Conservation (phyloP, 2,888 invertebrate species). For the Lasioglossum lativentre region DNA sequence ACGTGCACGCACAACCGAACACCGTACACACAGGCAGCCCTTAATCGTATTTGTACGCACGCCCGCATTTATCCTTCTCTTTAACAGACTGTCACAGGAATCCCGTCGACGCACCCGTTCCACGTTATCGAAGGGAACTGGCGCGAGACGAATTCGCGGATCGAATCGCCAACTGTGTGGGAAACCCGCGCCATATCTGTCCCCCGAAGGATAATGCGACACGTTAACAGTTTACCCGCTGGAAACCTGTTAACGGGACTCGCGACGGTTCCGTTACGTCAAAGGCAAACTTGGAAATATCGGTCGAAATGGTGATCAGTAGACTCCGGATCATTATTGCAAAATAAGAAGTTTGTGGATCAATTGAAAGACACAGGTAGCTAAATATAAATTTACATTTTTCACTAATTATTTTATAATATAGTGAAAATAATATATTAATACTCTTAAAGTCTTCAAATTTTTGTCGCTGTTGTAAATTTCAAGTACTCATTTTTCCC, state of each 20-base stretch:
- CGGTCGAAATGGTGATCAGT: not conserved
- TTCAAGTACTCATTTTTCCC: too few species aligned
- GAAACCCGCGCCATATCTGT: not conserved
- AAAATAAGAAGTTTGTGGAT: too few species aligned
- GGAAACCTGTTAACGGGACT: not conserved
- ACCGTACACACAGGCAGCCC: not conserved
- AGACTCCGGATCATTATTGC: not conserved
- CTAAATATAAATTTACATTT: too few species aligned
- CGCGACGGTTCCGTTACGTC: not conserved
- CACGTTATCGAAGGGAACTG: not conserved
- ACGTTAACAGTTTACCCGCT: not conserved
- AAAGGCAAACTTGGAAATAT: not conserved
- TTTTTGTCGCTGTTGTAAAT: too few species aligned
- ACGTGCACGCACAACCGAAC: not conserved
- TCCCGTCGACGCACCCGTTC: not conserved
- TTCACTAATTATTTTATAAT: too few species aligned
- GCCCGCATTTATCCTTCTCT: slow-evolving; percentile 29
- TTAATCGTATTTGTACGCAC: slow-evolving; percentile 38
- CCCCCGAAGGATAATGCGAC: not conserved
- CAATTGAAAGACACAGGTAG: too few species aligned
- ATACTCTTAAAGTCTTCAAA: too few species aligned
- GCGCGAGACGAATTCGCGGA: not conserved
- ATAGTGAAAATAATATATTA: too few species aligned
- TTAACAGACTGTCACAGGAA: slow-evolving; percentile 21
- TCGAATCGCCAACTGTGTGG: not conserved